Base-by-base conservation (phyloP, 2,888 invertebrate genomes). In the Hedya salicella region DNA sequence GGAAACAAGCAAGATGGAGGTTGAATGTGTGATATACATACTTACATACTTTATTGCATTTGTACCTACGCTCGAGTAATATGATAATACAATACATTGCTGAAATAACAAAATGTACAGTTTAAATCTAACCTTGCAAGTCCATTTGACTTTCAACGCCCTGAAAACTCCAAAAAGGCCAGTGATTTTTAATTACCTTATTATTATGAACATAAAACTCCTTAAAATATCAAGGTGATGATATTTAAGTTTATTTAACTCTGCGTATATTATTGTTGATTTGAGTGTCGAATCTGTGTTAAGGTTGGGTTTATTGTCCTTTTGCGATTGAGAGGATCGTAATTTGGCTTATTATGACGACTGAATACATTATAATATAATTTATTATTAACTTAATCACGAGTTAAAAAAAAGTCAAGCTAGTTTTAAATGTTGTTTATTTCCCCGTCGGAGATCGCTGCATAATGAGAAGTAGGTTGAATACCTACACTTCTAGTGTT, bases 191-290 rank as follows among this genome's bases (percentile, higher is more conserved):
- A 50, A 60, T 40, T 25, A 25, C 5, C 25, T 8, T 40, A 40
- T 30, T 40, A 21, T 40, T n/a, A 50, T 42, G 25, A 19, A 17
- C 30, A 52, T 61, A 61, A n/a, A n/a, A 61, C 61, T 61, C 50
- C 30, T 61, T 50, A 30, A 42, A 30, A 32, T 40, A 30, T 25
- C 50, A 40, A 40, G 50, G 40, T 25, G 17, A 9, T 39, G 4
- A 16, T 60, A 39, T 50, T 56, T 44, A n/a, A 30, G 50, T 61
- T 30, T 42, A 17, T 39, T 11, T 21, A 14, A 9, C 3, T 39
- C 21, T n/a, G 39, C 9, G 36, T 21, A 36, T 36, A 19, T 8
- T 19, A 1, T 53, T 19, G 8, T 19, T 13, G 2, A 39, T 50
- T 16, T 36, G 11, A 53, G 8, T 19, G 0, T 2, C 13, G 11